Base-by-base conservation (phyloP, 2,113 vertebrate species). In the Psilopsiagon aurifrons region DNA sequence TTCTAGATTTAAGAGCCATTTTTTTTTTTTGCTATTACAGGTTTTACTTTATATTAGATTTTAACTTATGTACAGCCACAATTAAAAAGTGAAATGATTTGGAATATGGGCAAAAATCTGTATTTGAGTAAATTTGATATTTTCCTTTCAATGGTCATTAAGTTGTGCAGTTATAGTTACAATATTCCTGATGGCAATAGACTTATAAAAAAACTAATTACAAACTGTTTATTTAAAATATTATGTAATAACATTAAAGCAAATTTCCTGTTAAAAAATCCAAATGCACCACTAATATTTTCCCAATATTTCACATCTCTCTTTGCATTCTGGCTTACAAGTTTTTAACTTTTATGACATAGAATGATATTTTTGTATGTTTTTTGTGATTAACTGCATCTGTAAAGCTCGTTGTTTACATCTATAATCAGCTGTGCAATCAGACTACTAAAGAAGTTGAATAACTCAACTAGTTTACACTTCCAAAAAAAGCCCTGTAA, bases 381-480 rank as follows among this genome's bases (percentile, higher is more conserved):
- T 41, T 76, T 94, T 73, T 55, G 7, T 77, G 63, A 75, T 70
- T 91, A 91, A 80, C 62, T 88, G n/a, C 46, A 79, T 83, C 91
- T 88, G 67, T 54, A 94, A 69, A 87, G 25, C 54, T 93, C 59
- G 54, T 69, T 82, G 29, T 91, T 95, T 88, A 57, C 7, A 10
- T 66, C 70, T 79, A 46, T 57, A 92, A 94, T 95, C 91, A 96
- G 75, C 35, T 80, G 67, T 52, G 74, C 70, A 95, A 95, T 94
- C 87, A 92, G 78, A 73, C 9, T 69, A 80, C 70, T 49, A 69
- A 82, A 79, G n/a, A 31, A 54, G 24, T 8, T 74, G 54, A 87
- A 64, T 84, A 91, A 51, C 22, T 91, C 87, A 73, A 64, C 52
- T 51, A 69, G 20, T 69, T 92, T 71, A 17, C 10, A 77, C 29